Percentiles rank a stretch among this genome's conserved stretches.
phyloP scores from a whole-genome alignment of 2,797 vertebrate species.

The Limnodromus scolopaceus region DNA sequence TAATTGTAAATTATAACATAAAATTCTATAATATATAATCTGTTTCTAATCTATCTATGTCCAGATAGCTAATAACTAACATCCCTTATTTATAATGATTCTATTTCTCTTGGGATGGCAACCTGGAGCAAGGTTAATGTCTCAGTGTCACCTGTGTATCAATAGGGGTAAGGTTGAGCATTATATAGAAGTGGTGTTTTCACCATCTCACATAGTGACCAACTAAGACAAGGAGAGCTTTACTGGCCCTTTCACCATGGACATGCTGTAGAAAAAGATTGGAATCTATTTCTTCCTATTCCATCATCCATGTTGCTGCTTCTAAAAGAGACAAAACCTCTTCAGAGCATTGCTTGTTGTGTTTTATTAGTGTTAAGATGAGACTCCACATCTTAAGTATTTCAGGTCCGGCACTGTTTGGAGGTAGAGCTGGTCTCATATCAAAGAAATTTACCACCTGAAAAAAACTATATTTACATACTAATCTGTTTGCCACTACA shows the following conservation, averaged over 20 bases:
- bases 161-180: not conserved
- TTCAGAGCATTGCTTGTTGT: not conserved
- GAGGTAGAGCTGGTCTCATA: not conserved
- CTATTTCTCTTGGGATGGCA: constrained; percentile 24
- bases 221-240: not conserved
- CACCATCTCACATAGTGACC: not conserved
- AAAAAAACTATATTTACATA: not conserved
- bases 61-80: not conserved
- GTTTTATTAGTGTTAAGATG: not conserved
- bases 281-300: not conserved
- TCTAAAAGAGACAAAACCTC: not conserved
- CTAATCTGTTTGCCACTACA: not conserved
- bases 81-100: constrained; percentile 12
- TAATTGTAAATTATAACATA: not conserved
- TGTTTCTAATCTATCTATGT: not conserved
- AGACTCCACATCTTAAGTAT: not conserved
- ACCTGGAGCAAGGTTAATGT: not conserved
- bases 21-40: not conserved
- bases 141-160: not conserved
- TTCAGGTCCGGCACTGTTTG: not conserved
- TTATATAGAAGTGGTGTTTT: not conserved
- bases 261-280: not conserved
- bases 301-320: not conserved
- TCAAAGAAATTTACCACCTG: not conserved
- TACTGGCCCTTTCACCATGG: not conserved